Base-by-base conservation (phyloP, 2,113 vertebrate genomes). In the Notarius quadriscutis region DNA sequence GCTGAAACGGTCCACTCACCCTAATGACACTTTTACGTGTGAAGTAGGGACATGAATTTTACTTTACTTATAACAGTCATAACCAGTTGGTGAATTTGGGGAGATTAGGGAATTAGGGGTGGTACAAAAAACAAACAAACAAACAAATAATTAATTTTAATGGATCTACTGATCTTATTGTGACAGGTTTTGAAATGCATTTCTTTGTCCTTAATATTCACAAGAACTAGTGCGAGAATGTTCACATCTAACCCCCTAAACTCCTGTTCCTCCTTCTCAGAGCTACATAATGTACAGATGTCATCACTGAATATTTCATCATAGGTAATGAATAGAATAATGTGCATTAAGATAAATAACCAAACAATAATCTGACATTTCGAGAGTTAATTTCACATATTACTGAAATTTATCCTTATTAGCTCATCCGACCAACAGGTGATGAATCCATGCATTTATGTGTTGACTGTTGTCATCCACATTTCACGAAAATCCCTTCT, bases 1-100 rank as follows among this genome's bases (percentile, higher is more conserved):
- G 53, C 86, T 27, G 20, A 17, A n/a, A 72, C 12, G n/a, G 17
- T 87, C 69, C 80, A 63, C n/a, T 83, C 57, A 65, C 86, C 34
- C 41, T 30, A 27, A 83, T 48, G 80, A 83, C 86, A 53, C 57
- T 34, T 75, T 63, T 8, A 83, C 55, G 48, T 30, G n/a, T 27
- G 57, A 77, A 63, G 55, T n/a, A 51, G 30, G 67, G 50, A 65
- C 41, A 75, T 30, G 57, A 87, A 83, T 82, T 60, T 78, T n/a
- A 25, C 62, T 57, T 51, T 15, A 63, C n/a, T 22, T 65, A 7
- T 63, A 41, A 51, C 51, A 63, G 22, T 25, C 57, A 14, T 65
- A 10, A 85, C 18, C 5, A 3, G 7, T 53, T 53, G 84, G n/a
- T 62, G 22, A 27, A n/a, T 63, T 63, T 22, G 11, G 1, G 27